Evolutionary conservation across 2,888 invertebrate species (phyloP), one percentile per base, ranked within the genome.

Genomic region (Tridacna crocea): DNA sequence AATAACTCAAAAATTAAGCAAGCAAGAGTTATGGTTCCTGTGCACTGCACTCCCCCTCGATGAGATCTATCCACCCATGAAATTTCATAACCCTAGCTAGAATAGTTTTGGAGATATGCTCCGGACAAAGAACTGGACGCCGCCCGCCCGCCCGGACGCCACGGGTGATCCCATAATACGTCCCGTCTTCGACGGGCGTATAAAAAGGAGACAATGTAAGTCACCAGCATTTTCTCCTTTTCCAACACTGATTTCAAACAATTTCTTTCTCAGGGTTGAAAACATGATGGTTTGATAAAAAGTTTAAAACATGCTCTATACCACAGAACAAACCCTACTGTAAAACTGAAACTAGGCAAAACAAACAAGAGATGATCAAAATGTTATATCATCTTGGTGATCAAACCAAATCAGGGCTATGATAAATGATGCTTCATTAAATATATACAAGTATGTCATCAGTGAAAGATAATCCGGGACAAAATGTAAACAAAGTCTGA

Each of bases 381-480:
- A 36, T 68, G 47, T n/a, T 68, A 26, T 46, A 68, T 68, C 68
- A 68, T 47, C 46, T 19, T 1, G 13, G n/a, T 11, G 22, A 46
- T n/a, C 68, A 68, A 68, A 46, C 24, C 11, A 47, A 46, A 61
- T 68, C 36, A 46, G 19, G 8, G 68, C n/a, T 17, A 27, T 46
- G 68, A 68, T 68, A 27, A 19, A 46, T 47, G 68, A 68, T 68
- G 68, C 46, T 68, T 46, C 47, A 68, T 68, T 68, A 68, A 68
- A 68, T 46, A 68, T 46, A 47, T 68, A 68, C 68, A 46, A 46
- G 46, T 46, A 47, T 68, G 47, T 68, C 68, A 47, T 68, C 47
- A 22, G n/a, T 15, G 10, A 8, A 19, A 47, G 68, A 68, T 68
- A 46, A 46, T 66, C 46, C 19, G 47, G 12, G 47, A 47, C n/a